phyloP scores from a whole-genome alignment of 1,140 invertebrate genomes.

The Penaeus japonicus region DNA sequence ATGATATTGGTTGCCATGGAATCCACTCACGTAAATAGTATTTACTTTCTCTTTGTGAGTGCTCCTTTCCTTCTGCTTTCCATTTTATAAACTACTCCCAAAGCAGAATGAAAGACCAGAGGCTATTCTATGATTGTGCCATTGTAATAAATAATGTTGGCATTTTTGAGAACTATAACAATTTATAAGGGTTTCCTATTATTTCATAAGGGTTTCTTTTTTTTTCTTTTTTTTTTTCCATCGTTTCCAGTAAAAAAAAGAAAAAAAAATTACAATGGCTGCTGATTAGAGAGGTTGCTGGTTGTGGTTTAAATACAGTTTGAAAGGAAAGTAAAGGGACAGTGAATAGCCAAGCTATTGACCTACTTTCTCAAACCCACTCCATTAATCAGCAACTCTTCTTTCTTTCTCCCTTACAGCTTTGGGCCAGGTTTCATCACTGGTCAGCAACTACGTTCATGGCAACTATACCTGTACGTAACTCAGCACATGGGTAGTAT shows the following conservation, averaged over 20 bases:
- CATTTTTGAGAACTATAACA: not conserved
- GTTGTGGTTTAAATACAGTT: conserved; percentile 14
- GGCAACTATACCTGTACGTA: conserved; percentile 90
- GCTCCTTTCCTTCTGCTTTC: conserved; percentile 37
- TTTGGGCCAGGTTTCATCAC: conserved; percentile 82
- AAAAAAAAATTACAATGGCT: conserved; percentile 28
- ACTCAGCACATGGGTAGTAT: conserved; percentile 56
- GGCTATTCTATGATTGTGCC: conserved; percentile 35
- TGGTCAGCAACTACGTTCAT: conserved; percentile 81
- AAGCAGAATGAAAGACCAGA: conserved; percentile 44
- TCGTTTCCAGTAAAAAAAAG: not conserved
- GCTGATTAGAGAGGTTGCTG: conserved; percentile 42
- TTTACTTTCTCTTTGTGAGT: conserved; percentile 25
- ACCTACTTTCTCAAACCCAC: conserved; percentile 22
- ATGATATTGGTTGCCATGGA: conserved; percentile 4
- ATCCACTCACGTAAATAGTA: conserved; percentile 6
- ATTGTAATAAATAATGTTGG: not conserved
- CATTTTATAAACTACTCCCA: not conserved
- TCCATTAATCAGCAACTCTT: conserved; percentile 58
- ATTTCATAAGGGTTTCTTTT: not conserved
- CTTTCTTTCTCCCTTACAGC: conserved; percentile 74
- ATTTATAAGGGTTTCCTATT: too few species aligned
- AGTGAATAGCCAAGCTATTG: conserved; percentile 29
- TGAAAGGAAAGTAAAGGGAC: conserved; percentile 6
- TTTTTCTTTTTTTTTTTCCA: not conserved